Base-by-base conservation (phyloP, 2,797 vertebrate genomes). In the Lemur catta region DNA sequence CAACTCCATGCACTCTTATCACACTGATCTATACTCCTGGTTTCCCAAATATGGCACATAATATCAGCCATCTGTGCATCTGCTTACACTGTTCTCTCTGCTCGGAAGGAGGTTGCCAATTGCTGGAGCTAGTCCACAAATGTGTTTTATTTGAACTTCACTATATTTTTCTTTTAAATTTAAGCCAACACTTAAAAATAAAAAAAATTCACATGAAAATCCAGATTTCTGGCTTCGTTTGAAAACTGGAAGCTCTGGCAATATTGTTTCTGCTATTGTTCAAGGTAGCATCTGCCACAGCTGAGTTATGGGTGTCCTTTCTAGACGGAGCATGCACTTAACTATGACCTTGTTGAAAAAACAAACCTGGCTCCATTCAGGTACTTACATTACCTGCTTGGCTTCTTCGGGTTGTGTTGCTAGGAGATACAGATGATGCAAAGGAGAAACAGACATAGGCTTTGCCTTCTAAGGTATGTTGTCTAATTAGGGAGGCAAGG, bases 61-160 rank as follows among this genome's bases (percentile, higher is more conserved):
- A 84, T 33, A n/a, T 84, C 59, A 74, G 46, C 82, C 82, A 90
- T 65, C 14, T 41, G 67, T 55, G 33, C 20, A 48, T 85, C 55
- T 65, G 71, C 78, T 94, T 59, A 33, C 0, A 18, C 59, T 79
- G 24, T 92, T 82, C 69, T 89, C 85, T 94, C 61, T 89, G n/a
- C 41, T 81, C 35, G 46, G 59, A 65, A 76, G 61, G 69, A 90
- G 5, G 24, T 20, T 18, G 43, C 90, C 76, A 46, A 4, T 65
- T 52, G 76, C 79, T 91, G 79, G 63, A 75, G 43, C 33, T 20
- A 46, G 52, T 28, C 48, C 71, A 87, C 50, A 80, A 55, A 28
- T 81, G 10, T 89, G 55, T 89, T 96, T 97, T 91, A 80, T 81
- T 98, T 98, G 90, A 87, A 94, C 67, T 50, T 92, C 33, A 35